A percentile compares a stretch with the other conserved stretches of the same genome.
phyloP scores from a whole-genome alignment of 2,113 vertebrate genomes.

The Elgaria multicarinata region DNA sequence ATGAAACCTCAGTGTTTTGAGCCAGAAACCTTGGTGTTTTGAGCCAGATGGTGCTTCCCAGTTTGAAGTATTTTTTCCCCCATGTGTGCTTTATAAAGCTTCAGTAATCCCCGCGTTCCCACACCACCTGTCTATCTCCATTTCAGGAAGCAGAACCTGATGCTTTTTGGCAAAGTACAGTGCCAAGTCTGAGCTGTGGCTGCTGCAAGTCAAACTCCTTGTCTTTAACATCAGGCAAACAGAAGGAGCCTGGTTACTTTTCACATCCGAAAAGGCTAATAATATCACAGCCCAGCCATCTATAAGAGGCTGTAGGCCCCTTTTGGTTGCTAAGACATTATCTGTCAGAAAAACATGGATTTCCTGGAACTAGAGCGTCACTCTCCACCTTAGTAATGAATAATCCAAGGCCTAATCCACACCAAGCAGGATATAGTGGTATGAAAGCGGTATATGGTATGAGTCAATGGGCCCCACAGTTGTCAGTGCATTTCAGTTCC shows the following conservation, averaged over 20 bases:
- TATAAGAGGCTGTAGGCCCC: background rate
- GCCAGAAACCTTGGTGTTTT: slow-evolving; percentile 1
- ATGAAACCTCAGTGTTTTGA: background rate
- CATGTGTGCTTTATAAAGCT: background rate
- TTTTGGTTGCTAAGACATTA: background rate
- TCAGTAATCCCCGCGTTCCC: background rate
- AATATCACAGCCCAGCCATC: slow-evolving; percentile 10
- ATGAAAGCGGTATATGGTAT: no score
- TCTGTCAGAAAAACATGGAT: fast-evolving
- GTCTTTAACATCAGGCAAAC: slow-evolving; percentile 10
- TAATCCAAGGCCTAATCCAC: no score
- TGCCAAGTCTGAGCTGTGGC: background rate
- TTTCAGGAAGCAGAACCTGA: slow-evolving; percentile 12
- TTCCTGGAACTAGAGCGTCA: background rate
- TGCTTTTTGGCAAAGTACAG: slow-evolving; percentile 26
- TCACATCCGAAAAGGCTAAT: slow-evolving; percentile 7
- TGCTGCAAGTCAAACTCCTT: slow-evolving; percentile 28
- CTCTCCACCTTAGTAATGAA: background rate
- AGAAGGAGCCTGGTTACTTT: slow-evolving; percentile 6
- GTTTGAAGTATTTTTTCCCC: background rate
- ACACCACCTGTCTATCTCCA: slow-evolving; percentile 23
- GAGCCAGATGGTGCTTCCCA: slow-evolving; percentile 15
- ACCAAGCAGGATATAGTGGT: no score
- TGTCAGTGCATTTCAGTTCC: no score
- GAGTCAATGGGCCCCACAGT: no score